Conservation (phyloP, 2,797 vertebrate species). For the Halcyon badia region DNA sequence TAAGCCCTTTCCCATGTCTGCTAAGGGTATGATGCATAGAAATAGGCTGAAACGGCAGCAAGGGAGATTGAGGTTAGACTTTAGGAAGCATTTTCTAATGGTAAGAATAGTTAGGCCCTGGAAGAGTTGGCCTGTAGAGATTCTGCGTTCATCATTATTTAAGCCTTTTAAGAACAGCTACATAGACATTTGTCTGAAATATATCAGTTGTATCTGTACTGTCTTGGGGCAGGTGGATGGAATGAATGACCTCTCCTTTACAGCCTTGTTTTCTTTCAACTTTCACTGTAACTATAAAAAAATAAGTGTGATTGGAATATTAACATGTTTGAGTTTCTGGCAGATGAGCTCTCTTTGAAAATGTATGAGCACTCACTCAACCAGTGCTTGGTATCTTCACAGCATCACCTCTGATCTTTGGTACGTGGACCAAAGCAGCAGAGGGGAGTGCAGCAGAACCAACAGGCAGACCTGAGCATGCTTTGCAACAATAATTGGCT, state of each 20-base stretch:
- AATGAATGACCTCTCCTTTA: neutral
- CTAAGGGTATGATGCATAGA: neutral
- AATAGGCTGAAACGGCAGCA: neutral
- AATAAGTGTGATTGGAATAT: neutral
- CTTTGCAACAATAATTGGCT: neutral
- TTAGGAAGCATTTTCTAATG: neutral
- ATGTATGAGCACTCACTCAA: neutral
- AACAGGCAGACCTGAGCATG: neutral
- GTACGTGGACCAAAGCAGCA: neutral
- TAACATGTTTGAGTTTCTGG: neutral
- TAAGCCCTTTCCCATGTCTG: neutral
- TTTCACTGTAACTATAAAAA: neutral
- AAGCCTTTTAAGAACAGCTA: neutral
- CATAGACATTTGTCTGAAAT: neutral
- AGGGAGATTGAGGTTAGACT: conserved; percentile 10
- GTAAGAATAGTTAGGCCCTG: neutral
- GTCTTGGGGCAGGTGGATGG: neutral
- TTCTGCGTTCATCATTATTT: neutral
- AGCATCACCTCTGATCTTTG: neutral
- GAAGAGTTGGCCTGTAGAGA: neutral
- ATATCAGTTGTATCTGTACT: neutral
- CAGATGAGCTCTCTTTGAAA: neutral
- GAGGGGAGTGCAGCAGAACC: neutral
- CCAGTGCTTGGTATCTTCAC: neutral
- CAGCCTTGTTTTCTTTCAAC: neutral